Percentiles rank a stretch among this genome's conserved stretches.
Conservation (phyloP, 1,140 invertebrate species). For the Eupristina koningsbergeri region DNA sequence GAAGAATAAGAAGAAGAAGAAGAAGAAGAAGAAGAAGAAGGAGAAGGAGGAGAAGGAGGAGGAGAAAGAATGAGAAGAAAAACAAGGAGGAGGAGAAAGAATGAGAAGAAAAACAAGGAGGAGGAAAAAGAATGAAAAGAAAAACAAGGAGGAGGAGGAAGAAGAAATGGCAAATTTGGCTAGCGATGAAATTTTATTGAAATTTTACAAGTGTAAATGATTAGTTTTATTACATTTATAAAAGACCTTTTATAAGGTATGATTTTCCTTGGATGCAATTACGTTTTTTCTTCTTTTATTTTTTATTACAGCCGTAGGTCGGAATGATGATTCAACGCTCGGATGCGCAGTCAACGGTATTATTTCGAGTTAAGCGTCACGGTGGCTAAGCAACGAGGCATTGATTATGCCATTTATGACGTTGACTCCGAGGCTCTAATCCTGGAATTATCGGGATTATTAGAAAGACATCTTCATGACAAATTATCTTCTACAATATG, state of each 20-base stretch:
- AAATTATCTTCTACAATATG: background rate
- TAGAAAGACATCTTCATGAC: constrained; percentile 45
- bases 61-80: no score
- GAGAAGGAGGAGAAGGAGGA: no score
- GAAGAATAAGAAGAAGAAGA: no score
- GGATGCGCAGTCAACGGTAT: constrained; percentile 37
- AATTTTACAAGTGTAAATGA: constrained; percentile 1
- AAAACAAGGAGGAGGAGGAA: background rate
- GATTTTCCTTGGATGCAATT: constrained; percentile 15
- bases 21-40: no score
- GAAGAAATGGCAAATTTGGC: background rate
- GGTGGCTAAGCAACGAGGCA: constrained; percentile 45
- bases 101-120: no score
- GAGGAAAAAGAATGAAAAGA: no score
- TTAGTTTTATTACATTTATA: constrained; percentile 10
- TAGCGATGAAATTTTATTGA: background rate
- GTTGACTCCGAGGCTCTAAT: constrained; percentile 23
- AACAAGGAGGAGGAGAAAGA: no score
- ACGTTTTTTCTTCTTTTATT: constrained; percentile 10
- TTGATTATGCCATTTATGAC: constrained; percentile 50
- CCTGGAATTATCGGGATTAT: constrained; percentile 47
- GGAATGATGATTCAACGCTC: constrained; percentile 40
- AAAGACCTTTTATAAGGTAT: constrained; percentile 16
- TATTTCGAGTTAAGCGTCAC: constrained; percentile 22
- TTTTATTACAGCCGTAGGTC: constrained; percentile 30